A percentile compares a stretch with the other conserved stretches of the same genome.
Conservation (phyloP, 2,797 vertebrate genomes). For the Silurus aristotelis region DNA sequence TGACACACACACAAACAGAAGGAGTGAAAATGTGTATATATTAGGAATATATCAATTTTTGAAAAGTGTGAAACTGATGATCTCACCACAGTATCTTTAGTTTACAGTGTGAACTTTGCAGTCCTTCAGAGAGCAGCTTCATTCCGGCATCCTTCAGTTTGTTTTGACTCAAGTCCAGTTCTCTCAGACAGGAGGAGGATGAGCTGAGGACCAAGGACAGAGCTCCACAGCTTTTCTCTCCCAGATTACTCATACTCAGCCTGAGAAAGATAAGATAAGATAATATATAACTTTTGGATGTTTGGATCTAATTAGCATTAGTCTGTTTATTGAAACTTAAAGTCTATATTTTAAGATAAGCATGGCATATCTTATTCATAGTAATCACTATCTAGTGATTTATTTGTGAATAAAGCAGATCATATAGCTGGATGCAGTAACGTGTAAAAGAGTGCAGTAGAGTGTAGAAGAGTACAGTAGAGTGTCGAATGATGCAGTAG, state of each 20-base stretch:
- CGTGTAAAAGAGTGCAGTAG: too few relatives aligned
- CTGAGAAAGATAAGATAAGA: neutral
- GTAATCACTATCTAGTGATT: too few relatives aligned
- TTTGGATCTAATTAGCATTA: too few relatives aligned
- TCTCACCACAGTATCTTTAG: neutral
- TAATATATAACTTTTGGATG: too few relatives aligned
- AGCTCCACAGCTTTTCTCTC: neutral
- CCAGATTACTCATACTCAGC: neutral
- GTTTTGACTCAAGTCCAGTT: neutral
- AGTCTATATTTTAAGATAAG: too few relatives aligned
- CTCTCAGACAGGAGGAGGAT: neutral
- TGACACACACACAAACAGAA: neutral
- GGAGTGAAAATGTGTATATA: neutral
- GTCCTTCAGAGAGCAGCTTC: too few relatives aligned
- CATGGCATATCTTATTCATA: too few relatives aligned
- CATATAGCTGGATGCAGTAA: too few relatives aligned
- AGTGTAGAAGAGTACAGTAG: too few relatives aligned
- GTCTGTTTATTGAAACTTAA: too few relatives aligned
- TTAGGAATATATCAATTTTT: neutral
- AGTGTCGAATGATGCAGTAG: too few relatives aligned
- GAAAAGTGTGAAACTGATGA: neutral
- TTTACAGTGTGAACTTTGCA: neutral
- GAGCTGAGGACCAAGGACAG: neutral
- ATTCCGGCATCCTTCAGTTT: neutral
- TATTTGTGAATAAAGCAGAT: too few relatives aligned